A percentile compares a stretch with the other conserved stretches of the same genome.
These are phyloP conservation scores for Scotopteryx bipunctaria DNA, from an alignment of 2,888 invertebrate species.

Conservation along the genomic window DNA sequence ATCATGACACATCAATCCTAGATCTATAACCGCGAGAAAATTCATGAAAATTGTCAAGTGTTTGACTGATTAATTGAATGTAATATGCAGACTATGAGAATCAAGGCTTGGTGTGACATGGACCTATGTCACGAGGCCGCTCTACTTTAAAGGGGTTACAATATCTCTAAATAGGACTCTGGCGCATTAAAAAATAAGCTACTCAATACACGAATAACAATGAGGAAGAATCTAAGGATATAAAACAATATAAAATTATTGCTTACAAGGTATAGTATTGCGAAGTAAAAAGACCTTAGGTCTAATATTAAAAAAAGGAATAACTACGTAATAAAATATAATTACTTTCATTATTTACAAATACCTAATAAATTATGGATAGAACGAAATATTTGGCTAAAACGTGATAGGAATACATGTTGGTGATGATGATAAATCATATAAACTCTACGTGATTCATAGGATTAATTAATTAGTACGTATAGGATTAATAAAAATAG, in stretches of 20 bases:
- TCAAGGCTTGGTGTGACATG: slow-evolving; percentile 10
- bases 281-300: slow-evolving; percentile 79
- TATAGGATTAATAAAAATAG: slow-evolving; percentile 40
- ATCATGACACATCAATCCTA: slow-evolving; percentile 12
- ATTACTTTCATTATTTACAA: slow-evolving; percentile 70
- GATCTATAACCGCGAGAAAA: no score
- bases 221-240: slow-evolving; percentile 40
- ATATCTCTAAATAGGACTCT: slow-evolving; percentile 31
- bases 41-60: no score
- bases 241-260: slow-evolving; percentile 74
- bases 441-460: slow-evolving; percentile 54
- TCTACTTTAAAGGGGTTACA: slow-evolving; percentile 38
- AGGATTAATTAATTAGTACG: slow-evolving; percentile 53
- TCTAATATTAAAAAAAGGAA: slow-evolving; percentile 73
- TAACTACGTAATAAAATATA: slow-evolving; percentile 74
- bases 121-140: slow-evolving; percentile 42
- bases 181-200: slow-evolving; percentile 28
- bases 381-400: slow-evolving; percentile 81
- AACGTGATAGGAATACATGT: slow-evolving; percentile 75
- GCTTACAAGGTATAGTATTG: slow-evolving; percentile 78
- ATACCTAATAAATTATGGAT: slow-evolving; percentile 69
- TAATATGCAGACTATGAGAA: neutral
- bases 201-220: slow-evolving; percentile 31
- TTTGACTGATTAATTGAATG: neutral
- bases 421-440: slow-evolving; percentile 56